A percentile compares a stretch with the other conserved stretches of the same genome.
These are phyloP conservation scores for Thymallus thymallus DNA, from an alignment of 2,113 vertebrate genomes.

Conservation along the genomic window DNA sequence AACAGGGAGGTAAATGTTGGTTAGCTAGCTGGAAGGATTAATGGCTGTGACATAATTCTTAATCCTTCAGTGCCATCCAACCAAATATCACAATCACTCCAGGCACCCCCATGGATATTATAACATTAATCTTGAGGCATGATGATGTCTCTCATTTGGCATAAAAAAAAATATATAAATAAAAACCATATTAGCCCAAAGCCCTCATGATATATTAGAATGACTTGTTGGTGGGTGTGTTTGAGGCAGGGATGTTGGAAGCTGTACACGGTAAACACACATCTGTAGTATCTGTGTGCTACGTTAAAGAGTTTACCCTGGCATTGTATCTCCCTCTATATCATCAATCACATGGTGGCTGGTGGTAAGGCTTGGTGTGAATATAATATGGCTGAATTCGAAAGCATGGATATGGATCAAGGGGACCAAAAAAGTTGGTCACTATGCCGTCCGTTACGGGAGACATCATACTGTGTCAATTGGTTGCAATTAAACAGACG, in stretches of 20 bases:
- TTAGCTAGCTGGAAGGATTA: constrained; percentile 56
- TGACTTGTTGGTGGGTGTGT: background rate
- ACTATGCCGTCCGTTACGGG: constrained; percentile 1
- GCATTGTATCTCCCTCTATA: too few relatives aligned
- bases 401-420: constrained; percentile 31
- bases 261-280: too few relatives aligned
- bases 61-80: constrained; percentile 58
- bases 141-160: constrained; percentile 33
- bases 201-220: constrained; percentile 9
- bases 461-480: constrained; percentile 18
- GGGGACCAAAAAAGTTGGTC: constrained; percentile 52
- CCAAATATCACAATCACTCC: constrained; percentile 56
- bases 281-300: too few relatives aligned
- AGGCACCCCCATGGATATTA: constrained; percentile 10
- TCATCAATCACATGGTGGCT: constrained; percentile 19
- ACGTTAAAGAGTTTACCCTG: too few relatives aligned
- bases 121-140: constrained; percentile 40
- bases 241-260: too few relatives aligned
- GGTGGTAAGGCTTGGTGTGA: constrained; percentile 12
- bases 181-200: background rate
- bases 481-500: constrained; percentile 34
- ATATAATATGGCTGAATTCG: too few relatives aligned
- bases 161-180: constrained; percentile 40
- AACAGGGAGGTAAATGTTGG: constrained; percentile 45
- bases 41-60: constrained; percentile 57